Evolutionary conservation across 2,888 invertebrate genomes (phyloP).

Genomic region (Alcis repandata): DNA sequence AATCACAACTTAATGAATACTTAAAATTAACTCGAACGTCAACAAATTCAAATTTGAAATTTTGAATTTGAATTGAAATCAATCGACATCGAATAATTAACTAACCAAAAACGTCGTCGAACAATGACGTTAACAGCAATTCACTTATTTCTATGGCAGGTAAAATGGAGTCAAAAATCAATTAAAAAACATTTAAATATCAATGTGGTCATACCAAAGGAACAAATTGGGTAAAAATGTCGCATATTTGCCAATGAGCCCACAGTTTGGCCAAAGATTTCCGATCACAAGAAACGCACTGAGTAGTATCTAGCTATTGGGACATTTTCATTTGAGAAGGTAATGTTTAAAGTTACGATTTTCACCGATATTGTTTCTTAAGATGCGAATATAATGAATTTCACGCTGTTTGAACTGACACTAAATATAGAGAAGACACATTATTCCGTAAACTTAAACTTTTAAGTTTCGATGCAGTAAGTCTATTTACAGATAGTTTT

Average conservation of each 20-base stretch:
- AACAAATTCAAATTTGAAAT: constrained; percentile 65
- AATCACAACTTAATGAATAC: constrained; percentile 85
- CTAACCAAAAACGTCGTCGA: constrained; percentile 52
- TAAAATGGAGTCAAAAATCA: constrained; percentile 81
- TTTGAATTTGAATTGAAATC: constrained; percentile 69
- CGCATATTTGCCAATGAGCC: constrained; percentile 47
- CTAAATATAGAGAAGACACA: constrained; percentile 31
- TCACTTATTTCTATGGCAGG: constrained; percentile 85
- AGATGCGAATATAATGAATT: constrained; percentile 31
- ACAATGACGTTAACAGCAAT: constrained; percentile 69
- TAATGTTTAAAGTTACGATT: constrained; percentile 15
- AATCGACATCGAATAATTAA: constrained; percentile 47
- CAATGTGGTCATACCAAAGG: constrained; percentile 65
- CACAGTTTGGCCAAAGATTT: constrained; percentile 25
- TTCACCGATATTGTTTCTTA: constrained; percentile 33
- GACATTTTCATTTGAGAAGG: constrained; percentile 7
- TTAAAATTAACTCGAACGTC: constrained; percentile 83
- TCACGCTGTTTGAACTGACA: constrained; percentile 30
- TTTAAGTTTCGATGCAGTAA: constrained; percentile 57
- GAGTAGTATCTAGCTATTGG: constrained; percentile 4
- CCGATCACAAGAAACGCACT: constrained; percentile 34
- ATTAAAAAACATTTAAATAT: constrained; percentile 74
- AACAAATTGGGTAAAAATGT: constrained; percentile 68
- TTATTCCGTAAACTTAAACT: constrained; percentile 57
- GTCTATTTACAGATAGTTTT: constrained; percentile 69